Evolutionary conservation across 2,888 invertebrate species (phyloP).

Genomic region (Rotaria sp.): DNA sequence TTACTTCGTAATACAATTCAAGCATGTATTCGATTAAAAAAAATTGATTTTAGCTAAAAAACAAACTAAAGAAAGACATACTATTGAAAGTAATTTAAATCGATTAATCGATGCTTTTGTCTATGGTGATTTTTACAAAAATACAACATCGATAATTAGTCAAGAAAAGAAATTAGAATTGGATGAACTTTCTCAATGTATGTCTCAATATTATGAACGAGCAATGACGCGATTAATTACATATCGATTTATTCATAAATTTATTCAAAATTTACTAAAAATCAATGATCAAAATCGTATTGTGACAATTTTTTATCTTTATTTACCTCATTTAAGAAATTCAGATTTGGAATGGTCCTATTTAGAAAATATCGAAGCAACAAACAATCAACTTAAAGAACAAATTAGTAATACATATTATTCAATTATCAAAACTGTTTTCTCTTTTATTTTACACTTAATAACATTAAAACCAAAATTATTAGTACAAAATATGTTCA

Average conservation of each 20-base stretch:
- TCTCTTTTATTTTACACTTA: background rate
- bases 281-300: too few species aligned
- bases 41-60: background rate
- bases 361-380: background rate
- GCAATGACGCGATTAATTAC: background rate
- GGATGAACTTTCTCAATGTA: background rate
- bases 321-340: background rate
- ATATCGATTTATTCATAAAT: background rate
- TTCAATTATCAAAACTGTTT: background rate
- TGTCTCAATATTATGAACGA: background rate
- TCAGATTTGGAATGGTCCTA: background rate
- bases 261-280: background rate
- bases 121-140: background rate
- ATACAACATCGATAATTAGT: too few species aligned
- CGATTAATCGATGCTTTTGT: background rate
- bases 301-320: background rate
- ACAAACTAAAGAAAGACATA: background rate
- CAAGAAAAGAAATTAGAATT: background rate
- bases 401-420: background rate
- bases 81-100: background rate
- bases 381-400: background rate
- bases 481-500: background rate
- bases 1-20: background rate
- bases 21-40: background rate
- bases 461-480: background rate